phyloP scores from a whole-genome alignment of 2,797 vertebrate genomes.

The Molossus alvarezi region DNA sequence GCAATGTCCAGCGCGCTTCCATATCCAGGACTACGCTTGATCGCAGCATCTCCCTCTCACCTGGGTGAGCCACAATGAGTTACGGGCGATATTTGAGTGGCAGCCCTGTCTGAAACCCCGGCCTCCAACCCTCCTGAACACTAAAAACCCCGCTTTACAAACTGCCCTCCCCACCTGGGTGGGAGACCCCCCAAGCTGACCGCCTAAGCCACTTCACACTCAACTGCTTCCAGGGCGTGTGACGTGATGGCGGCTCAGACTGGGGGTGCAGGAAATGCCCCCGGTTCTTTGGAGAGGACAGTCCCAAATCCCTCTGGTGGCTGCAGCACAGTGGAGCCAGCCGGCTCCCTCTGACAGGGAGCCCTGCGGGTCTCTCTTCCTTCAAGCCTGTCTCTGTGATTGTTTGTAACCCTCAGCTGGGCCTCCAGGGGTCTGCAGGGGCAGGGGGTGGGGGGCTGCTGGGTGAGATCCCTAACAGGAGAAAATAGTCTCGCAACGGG shows the following conservation, averaged over 20 bases:
- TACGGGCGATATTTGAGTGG: background rate
- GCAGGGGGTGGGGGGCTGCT: background rate
- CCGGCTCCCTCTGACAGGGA: background rate
- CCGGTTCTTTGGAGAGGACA: background rate
- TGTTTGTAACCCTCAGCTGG: background rate
- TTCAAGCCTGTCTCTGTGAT: background rate
- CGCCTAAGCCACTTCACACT: background rate
- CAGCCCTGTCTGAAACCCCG: background rate
- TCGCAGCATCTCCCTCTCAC: background rate
- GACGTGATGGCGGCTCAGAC: background rate
- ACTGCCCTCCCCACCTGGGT: background rate
- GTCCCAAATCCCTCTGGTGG: background rate
- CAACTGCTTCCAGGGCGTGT: background rate
- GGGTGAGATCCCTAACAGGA: conserved; percentile 46
- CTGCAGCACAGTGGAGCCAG: background rate
- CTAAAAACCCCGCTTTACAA: background rate
- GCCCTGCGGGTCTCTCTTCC: background rate
- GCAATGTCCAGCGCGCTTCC: background rate
- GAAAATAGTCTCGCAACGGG: conserved; percentile 61
- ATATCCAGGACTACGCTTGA: background rate
- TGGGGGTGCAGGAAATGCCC: background rate
- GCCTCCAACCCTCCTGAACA: background rate
- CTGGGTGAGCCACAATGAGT: background rate
- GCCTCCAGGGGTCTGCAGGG: background rate
- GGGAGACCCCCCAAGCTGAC: background rate